Evolutionary conservation across 2,113 vertebrate species (phyloP).

Genomic region (Azemiops feae): DNA sequence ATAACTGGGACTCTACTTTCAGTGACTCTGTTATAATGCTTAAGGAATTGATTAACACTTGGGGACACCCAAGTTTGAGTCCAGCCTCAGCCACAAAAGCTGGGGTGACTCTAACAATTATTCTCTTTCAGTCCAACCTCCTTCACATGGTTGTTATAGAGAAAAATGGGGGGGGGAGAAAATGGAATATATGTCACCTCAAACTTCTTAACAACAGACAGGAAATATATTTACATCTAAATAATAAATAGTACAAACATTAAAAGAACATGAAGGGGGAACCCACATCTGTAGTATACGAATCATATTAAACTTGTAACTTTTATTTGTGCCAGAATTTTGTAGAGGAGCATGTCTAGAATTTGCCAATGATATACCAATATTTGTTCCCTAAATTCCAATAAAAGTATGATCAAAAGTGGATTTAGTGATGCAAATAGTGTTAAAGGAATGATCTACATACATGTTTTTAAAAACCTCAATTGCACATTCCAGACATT

Average conservation of each 20-base stretch:
- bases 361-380: neutral
- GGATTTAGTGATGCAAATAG: neutral
- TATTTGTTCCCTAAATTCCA: neutral
- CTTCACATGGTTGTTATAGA: neutral
- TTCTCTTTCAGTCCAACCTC: no score
- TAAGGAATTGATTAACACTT: no score
- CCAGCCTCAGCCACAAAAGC: no score
- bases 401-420: neutral
- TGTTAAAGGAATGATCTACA: neutral
- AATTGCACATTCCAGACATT: neutral
- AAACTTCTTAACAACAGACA: no score
- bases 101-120: no score
- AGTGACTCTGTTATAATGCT: neutral
- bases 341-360: neutral
- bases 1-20: neutral
- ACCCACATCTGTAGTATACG: no score
- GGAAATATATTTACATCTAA: no score
- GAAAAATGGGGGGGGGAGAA: neutral
- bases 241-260: no score
- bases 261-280: no score
- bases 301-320: neutral
- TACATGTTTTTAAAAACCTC: neutral
- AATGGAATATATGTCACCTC: neutral
- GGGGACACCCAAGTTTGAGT: no score
- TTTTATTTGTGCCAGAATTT: neutral